These are phyloP conservation scores for Etheostoma spectabile DNA, from an alignment of 2,113 vertebrate species.

Conservation along the genomic window DNA sequence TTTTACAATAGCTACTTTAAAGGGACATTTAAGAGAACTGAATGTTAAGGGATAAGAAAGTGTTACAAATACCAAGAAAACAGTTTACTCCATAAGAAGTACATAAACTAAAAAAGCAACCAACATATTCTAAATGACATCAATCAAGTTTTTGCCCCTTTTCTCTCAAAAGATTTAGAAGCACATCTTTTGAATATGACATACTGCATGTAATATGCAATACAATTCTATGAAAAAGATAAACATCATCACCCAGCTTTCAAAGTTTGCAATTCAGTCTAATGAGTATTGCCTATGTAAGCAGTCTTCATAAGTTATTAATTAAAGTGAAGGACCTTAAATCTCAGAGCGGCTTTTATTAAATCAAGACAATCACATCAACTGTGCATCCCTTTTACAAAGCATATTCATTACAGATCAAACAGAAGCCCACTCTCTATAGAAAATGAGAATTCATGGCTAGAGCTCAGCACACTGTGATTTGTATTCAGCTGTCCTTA, in stretches of 20 bases:
- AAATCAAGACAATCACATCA: conserved; percentile 44
- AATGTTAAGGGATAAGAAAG: neutral
- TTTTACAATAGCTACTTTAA: neutral
- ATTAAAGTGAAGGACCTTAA: conserved; percentile 64
- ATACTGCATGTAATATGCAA: too few species aligned
- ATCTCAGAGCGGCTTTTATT: conserved; percentile 38
- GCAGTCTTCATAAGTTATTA: conserved; percentile 40
- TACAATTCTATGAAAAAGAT: neutral
- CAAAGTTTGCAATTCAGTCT: neutral
- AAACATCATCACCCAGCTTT: conserved; percentile 9
- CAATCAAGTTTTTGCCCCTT: neutral
- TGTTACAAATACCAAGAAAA: neutral
- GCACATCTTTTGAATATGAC: neutral
- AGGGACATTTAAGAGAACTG: neutral
- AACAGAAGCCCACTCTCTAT: conserved; percentile 38
- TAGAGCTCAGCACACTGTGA: conserved; percentile 2
- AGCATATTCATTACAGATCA: conserved; percentile 51
- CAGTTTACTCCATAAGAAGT: neutral
- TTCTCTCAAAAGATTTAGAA: neutral
- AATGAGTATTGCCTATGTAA: conserved; percentile 36
- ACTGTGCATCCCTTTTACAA: conserved; percentile 5
- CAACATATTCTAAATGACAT: neutral
- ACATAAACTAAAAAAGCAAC: neutral
- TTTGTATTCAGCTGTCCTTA: neutral
- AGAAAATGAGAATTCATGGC: conserved; percentile 21